Evolutionary conservation across 2,888 invertebrate genomes (phyloP).

Genomic region (Stenoptilia bipunctidactyla): DNA sequence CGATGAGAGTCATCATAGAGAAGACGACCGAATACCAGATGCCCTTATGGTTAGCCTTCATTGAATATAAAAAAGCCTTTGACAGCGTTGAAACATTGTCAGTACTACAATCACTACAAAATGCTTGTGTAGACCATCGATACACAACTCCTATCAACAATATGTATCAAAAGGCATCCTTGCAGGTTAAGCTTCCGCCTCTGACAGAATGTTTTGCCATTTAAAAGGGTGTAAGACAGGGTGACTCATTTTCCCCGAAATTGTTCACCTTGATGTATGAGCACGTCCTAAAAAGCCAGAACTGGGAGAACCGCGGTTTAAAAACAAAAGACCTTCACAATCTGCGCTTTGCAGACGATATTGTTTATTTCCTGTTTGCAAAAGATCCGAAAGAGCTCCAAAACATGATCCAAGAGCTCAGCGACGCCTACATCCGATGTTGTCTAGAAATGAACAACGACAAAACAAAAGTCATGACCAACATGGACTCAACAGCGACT

Average conservation of each 20-base stretch:
- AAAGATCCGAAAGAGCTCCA: too few species aligned
- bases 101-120: neutral
- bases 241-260: neutral
- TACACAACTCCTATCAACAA: neutral
- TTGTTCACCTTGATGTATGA: neutral
- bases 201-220: neutral
- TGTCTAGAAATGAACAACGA: too few species aligned
- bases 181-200: neutral
- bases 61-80: conserved; percentile 2
- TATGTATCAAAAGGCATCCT: neutral
- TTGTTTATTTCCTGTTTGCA: too few species aligned
- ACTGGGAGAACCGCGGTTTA: neutral
- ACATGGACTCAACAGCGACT: too few species aligned
- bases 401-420: too few species aligned
- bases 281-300: neutral
- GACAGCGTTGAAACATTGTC: neutral
- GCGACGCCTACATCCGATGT: too few species aligned
- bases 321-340: neutral
- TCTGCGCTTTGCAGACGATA: neutral
- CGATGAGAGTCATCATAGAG: neutral
- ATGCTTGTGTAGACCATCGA: neutral
- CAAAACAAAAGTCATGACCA: too few species aligned
- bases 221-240: neutral
- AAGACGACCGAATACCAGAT: neutral
- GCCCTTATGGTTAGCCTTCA: neutral